phyloP scores from a whole-genome alignment of 2,888 invertebrate species.

The Drosophila lacicola region DNA sequence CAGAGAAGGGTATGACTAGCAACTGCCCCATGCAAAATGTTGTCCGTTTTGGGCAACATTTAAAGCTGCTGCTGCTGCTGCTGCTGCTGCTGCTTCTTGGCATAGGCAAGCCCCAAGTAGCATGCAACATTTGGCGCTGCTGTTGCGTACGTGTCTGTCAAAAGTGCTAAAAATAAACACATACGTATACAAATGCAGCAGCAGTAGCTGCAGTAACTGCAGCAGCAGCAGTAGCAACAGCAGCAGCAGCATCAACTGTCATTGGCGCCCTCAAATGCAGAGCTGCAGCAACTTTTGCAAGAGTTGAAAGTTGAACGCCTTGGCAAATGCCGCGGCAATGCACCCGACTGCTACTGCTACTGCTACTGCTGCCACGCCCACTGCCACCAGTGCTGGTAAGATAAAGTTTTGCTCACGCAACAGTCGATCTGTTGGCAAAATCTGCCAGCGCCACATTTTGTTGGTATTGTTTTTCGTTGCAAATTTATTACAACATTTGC shows the following conservation, averaged over 20 bases:
- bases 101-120: slow-evolving; percentile 56
- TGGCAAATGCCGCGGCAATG: slow-evolving; percentile 81
- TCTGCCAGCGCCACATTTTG: slow-evolving; percentile 25
- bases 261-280: slow-evolving; percentile 37
- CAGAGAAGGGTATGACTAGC: background rate
- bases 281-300: slow-evolving; percentile 43
- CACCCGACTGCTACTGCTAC: slow-evolving; percentile 44
- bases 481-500: slow-evolving; percentile 78
- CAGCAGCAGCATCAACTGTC: slow-evolving; percentile 48
- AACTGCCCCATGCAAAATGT: background rate
- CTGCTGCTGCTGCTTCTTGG: background rate
- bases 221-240: slow-evolving; percentile 27
- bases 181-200: slow-evolving; percentile 20
- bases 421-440: slow-evolving; percentile 50
- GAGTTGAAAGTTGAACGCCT: slow-evolving; percentile 84
- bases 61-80: slow-evolving; percentile 11
- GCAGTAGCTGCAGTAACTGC: slow-evolving; percentile 41
- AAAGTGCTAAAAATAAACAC: slow-evolving; percentile 31
- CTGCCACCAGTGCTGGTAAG: background rate
- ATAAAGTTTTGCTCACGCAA: slow-evolving; percentile 70
- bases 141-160: slow-evolving; percentile 45
- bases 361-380: slow-evolving; percentile 10
- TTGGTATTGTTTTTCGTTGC: slow-evolving; percentile 75
- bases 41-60: slow-evolving; percentile 13
- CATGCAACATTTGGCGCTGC: slow-evolving; percentile 60